These are phyloP conservation scores for Antheraea mylitta DNA, from an alignment of 1,140 invertebrate species.

Conservation along the genomic window DNA sequence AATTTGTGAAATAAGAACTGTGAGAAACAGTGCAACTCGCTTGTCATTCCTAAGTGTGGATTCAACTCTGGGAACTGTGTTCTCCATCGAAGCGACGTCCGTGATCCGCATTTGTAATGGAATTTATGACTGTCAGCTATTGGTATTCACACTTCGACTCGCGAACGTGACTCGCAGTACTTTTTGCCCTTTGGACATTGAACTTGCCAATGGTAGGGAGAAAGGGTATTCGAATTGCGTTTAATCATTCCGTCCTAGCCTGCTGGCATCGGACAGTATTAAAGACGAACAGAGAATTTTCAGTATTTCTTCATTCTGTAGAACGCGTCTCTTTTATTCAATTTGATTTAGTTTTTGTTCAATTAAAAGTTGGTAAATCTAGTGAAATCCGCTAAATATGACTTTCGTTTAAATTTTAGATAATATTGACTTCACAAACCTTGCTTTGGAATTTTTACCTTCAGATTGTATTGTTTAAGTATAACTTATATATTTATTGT, in stretches of 20 bases:
- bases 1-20: neutral
- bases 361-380: too few species aligned
- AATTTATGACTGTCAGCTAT: neutral
- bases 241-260: neutral
- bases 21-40: neutral
- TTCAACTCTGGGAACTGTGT: neutral
- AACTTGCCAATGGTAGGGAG: neutral
- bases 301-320: too few species aligned
- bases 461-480: too few species aligned
- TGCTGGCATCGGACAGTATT: neutral
- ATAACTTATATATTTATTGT: too few species aligned
- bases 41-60: neutral
- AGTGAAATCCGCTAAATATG: too few species aligned
- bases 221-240: neutral
- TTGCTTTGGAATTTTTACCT: too few species aligned
- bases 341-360: too few species aligned
- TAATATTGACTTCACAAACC: too few species aligned
- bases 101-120: neutral
- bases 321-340: too few species aligned
- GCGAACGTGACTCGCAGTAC: neutral
- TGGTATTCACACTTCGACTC: neutral
- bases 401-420: too few species aligned
- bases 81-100: neutral
- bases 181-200: neutral
- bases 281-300: too few species aligned